Evolutionary conservation across 2,113 vertebrate genomes (phyloP).

Genomic region (Archocentrus centrarchus): DNA sequence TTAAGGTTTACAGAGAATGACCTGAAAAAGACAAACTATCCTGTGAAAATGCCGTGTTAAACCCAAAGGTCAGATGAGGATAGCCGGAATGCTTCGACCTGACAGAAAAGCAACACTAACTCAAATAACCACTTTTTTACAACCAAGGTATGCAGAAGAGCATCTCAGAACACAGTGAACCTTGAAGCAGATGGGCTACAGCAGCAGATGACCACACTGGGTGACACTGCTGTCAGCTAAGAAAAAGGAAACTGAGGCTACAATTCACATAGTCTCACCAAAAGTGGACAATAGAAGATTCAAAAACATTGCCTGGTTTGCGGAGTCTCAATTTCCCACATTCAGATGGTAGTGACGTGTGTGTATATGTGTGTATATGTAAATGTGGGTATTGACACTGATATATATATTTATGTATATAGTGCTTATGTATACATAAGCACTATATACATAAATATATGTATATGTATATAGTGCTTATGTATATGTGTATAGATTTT

Average conservation of each 20-base stretch:
- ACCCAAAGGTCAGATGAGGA: not conserved
- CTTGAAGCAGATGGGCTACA: not conserved
- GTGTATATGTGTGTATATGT: no score
- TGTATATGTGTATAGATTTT: no score
- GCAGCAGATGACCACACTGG: not conserved
- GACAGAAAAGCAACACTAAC: not conserved
- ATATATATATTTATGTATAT: no score
- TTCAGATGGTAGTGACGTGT: rapidly evolving
- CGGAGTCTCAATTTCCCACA: not conserved
- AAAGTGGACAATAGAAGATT: not conserved
- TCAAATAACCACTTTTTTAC: not conserved
- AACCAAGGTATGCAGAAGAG: not conserved
- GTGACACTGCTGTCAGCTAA: rapidly evolving
- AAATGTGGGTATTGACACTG: no score
- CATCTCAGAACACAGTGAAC: not conserved
- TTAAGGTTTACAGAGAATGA: not conserved
- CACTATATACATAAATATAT: no score
- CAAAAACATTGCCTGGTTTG: not conserved
- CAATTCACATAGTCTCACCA: not conserved
- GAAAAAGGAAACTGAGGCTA: not conserved
- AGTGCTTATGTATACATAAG: no score
- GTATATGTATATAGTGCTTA: no score
- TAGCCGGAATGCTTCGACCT: not conserved
- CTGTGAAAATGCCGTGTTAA: not conserved
- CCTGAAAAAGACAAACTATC: not conserved